Evolutionary conservation across 1,140 invertebrate genomes (phyloP), one percentile per base, ranked within the genome.

Genomic region (Tetramorium parvispinum): DNA sequence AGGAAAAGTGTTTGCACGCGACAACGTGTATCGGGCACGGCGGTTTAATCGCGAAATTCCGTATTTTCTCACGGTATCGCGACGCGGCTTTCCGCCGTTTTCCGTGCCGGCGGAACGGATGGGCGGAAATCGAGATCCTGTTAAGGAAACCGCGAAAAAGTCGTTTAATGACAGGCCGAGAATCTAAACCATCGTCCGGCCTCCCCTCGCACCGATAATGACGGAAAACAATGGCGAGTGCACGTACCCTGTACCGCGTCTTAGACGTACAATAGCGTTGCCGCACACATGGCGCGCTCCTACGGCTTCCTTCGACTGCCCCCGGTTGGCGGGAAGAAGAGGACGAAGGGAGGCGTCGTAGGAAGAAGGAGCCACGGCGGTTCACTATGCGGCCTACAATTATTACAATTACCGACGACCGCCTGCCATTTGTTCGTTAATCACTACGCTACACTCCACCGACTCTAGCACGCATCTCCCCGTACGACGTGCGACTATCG

Each of bases 361-460:
- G 86, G 89, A 85, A 85, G 89, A 90, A 90, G 88, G 85, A 90
- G 70, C 85, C 40, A 40, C 89, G 75, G 75, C 59, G 70, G 85
- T n/a, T 51, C 24, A 59, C 61, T 70, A 32, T 16, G 63, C 65
- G 82, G 55, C 55, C 92, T 92, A 94, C 93, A 94, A 95, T 95
- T 94, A 94, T 94, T 94, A 94, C 93, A 95, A 94, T 94, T 94
- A 94, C 92, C 86, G 88, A 90, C 93, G 94, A 94, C 91, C 93
- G 92, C 92, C 91, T 89, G 92, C 91, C 93, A 94, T 94, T 95
- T 95, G 94, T 94, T 91, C 92, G 92, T 92, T 95, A 94, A 95
- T 95, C 92, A 93, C 93, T 93, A 93, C 92, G 92, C 87, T 88
- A 87, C 89, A 87, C 91, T 90, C 87, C 55, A 83, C 83, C 81